Conservation (phyloP, 1,140 invertebrate species). For the Drosophila baimaii region DNA sequence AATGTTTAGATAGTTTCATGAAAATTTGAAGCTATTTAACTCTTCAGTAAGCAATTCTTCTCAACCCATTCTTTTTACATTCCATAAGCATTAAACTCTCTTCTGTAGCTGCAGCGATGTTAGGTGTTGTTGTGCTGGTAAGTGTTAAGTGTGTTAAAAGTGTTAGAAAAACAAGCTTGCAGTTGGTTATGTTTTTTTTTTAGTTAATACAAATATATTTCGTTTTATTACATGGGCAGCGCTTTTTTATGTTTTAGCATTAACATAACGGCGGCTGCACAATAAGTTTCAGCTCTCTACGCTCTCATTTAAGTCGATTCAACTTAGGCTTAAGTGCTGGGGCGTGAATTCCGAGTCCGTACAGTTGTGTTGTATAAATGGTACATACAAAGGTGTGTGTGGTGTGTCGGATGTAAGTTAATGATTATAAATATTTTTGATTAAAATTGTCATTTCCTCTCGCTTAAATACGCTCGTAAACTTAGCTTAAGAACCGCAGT, state of each 20-base stretch:
- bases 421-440: slow-evolving; percentile 71
- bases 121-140: slow-evolving; percentile 17
- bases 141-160: slow-evolving; percentile 30
- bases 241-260: slow-evolving; percentile 76
- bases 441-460: slow-evolving; percentile 62
- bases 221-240: slow-evolving; percentile 68
- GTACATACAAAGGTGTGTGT: slow-evolving; percentile 57
- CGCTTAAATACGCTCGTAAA: slow-evolving; percentile 51
- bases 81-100: background rate
- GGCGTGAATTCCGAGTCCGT: slow-evolving; percentile 49
- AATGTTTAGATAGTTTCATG: background rate
- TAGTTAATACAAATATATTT: slow-evolving; percentile 81
- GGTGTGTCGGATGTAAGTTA: slow-evolving; percentile 42
- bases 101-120: slow-evolving; percentile 2
- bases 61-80: background rate
- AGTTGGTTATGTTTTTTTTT: slow-evolving; percentile 51
- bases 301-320: slow-evolving; percentile 38
- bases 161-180: slow-evolving; percentile 69
- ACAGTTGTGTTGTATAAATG: slow-evolving; percentile 47
- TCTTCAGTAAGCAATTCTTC: background rate
- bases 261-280: slow-evolving; percentile 78
- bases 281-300: slow-evolving; percentile 52
- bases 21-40: background rate
- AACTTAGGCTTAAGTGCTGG: slow-evolving; percentile 52
- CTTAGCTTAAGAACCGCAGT: slow-evolving; percentile 76